Evolutionary conservation across 2,113 vertebrate genomes (phyloP).

Genomic region (Phoenicopterus ruber): DNA sequence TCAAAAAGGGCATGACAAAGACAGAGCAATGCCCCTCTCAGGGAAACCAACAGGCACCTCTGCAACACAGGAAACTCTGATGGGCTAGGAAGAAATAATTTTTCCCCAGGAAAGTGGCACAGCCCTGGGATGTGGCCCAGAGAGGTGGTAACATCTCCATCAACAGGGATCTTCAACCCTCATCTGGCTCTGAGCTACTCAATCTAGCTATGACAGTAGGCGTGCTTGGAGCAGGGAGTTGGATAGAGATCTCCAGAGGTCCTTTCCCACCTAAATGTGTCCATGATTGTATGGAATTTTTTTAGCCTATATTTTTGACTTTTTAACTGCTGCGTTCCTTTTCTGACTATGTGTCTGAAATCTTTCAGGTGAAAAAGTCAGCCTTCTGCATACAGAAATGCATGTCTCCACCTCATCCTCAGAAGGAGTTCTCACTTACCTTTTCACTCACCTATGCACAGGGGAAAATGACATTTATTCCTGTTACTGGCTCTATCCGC

Average conservation of each 20-base stretch:
- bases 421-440: background rate
- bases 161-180: background rate
- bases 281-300: background rate
- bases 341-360: background rate
- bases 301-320: background rate
- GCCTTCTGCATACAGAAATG: background rate
- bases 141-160: background rate
- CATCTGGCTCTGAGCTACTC: background rate
- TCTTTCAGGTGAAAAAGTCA: background rate
- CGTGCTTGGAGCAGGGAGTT: background rate
- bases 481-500: background rate
- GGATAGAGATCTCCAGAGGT: background rate
- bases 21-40: background rate
- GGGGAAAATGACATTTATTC: background rate
- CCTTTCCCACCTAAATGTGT: background rate
- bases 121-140: no score
- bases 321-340: background rate
- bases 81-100: background rate
- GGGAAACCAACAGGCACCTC: background rate
- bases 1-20: background rate
- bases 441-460: background rate
- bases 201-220: background rate
- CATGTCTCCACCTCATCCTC: background rate
- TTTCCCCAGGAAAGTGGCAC: background rate
- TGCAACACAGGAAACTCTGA: background rate